Evolutionary conservation across 1,140 invertebrate genomes (phyloP).

Genomic region (Drosophila prosaltans): DNA sequence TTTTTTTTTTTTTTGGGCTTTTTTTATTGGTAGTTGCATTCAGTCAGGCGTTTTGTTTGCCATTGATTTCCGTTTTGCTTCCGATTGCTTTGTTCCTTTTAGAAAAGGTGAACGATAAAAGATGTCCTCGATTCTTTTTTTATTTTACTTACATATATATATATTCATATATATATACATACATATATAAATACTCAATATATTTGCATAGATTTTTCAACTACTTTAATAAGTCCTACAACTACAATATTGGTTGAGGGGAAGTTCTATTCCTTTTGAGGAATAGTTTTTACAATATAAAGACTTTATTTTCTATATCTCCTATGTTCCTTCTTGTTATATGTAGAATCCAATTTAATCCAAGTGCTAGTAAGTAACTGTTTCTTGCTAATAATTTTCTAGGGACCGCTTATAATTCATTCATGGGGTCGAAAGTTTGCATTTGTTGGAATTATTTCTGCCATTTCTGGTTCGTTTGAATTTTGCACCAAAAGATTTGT

Average conservation of each 20-base stretch:
- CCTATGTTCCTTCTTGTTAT: no score
- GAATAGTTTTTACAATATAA: no score
- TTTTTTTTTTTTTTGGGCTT: conserved; percentile 1
- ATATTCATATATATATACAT: neutral
- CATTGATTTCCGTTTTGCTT: conserved; percentile 72
- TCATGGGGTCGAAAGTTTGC: neutral
- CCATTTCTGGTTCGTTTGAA: conserved; percentile 4
- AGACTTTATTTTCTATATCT: no score
- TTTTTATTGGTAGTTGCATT: conserved; percentile 18
- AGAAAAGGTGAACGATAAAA: conserved; percentile 5
- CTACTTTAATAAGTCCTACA: neutral
- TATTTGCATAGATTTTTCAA: neutral
- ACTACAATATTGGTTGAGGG: no score
- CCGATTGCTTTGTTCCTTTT: conserved; percentile 75
- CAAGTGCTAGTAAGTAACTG: no score
- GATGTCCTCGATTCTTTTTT: conserved; percentile 9
- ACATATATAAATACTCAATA: no score
- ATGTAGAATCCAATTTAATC: no score
- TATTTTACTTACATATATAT: neutral
- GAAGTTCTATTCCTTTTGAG: no score
- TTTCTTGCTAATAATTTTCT: neutral
- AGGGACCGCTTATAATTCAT: neutral
- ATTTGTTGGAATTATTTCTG: conserved; percentile 2
- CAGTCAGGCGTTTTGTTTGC: conserved; percentile 63
- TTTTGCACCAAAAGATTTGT: conserved; percentile 56